Evolutionary conservation across 2,113 vertebrate species (phyloP), one percentile per base, ranked within the genome.

Genomic region (Malurus melanocephalus): DNA sequence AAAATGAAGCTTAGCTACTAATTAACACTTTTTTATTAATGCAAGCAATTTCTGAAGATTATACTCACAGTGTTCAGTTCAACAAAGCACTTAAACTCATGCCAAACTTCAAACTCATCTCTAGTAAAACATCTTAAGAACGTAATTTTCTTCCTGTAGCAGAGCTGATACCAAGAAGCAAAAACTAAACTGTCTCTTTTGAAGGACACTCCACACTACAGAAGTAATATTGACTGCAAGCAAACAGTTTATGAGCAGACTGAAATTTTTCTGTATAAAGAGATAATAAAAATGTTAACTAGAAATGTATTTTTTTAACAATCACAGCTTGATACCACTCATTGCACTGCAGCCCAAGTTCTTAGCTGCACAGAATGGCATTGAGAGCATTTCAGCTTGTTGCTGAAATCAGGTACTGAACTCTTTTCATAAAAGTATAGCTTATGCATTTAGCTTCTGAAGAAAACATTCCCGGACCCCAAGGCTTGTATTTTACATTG

Each of bases 21-120:
- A 93, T 95, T 89, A 87, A 26, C 43, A 77, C 45, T 74, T 82
- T 90, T 64, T 66, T 68, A 93, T 87, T 92, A 85, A 85, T 56
- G 40, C 23, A 82, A 80, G 72, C 27, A 73, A 76, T 87, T 95
- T 74, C 79, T 66, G 48, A 81, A 90, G 80, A 78, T 85, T 94
- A 72, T 65, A 49, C 32, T 90, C 46, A 49, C 13, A 79, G 60
- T 15, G 16, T 48, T 84, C 43, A 48, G 30, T 89, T 91, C 40
- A 86, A 85, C 80, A 94, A 88, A 91, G 52, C 21, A 77, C 52
- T 91, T 87, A 66, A 55, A 49, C 27, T 73, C 48, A 51, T 64
- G 52, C 77, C 49, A 91, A 76, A 93, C 45, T 93, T 80, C 56
- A 92, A 84, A 93, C 82, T 89, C 72, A 46, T 72, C 46, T 74